phyloP scores from a whole-genome alignment of 2,888 invertebrate genomes.

The Alloplasta piceator region DNA sequence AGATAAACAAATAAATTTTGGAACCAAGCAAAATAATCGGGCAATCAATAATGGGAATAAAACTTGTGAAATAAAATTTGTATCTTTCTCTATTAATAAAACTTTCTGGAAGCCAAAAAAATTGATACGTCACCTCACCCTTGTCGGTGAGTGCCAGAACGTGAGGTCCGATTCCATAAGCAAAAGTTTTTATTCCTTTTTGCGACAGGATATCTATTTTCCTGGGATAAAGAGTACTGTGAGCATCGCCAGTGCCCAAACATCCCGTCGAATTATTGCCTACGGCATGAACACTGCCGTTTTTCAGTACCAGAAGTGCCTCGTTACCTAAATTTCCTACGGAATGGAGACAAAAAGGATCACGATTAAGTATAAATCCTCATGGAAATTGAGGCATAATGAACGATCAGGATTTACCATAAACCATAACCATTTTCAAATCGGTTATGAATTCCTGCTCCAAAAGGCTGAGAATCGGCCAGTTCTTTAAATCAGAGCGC shows the following conservation, averaged over 20 bases:
- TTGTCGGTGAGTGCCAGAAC: constrained; percentile 85
- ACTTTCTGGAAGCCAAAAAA: no score
- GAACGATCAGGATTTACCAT: constrained; percentile 80
- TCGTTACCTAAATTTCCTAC: constrained; percentile 85
- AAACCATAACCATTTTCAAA: constrained; percentile 85
- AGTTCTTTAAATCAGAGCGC: constrained; percentile 83
- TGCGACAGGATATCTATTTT: constrained; percentile 84
- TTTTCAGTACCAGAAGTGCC: constrained; percentile 85
- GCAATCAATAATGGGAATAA: no score
- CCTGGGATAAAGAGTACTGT: constrained; percentile 84
- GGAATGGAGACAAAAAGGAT: background rate
- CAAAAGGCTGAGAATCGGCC: constrained; percentile 86
- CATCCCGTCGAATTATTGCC: constrained; percentile 86
- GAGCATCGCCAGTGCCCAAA: constrained; percentile 84
- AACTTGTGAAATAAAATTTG: background rate
- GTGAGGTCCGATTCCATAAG: constrained; percentile 86
- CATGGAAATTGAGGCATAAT: background rate
- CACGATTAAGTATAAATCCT: constrained; percentile 11
- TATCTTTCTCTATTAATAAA: background rate
- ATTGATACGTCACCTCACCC: constrained; percentile 81
- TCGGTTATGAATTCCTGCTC: constrained; percentile 83
- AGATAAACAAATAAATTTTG: no score
- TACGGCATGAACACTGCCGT: constrained; percentile 85
- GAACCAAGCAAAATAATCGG: no score
- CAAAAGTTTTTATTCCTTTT: constrained; percentile 84